These are phyloP conservation scores for Atrichornis clamosus DNA, from an alignment of 2,113 vertebrate species.

Conservation along the genomic window DNA sequence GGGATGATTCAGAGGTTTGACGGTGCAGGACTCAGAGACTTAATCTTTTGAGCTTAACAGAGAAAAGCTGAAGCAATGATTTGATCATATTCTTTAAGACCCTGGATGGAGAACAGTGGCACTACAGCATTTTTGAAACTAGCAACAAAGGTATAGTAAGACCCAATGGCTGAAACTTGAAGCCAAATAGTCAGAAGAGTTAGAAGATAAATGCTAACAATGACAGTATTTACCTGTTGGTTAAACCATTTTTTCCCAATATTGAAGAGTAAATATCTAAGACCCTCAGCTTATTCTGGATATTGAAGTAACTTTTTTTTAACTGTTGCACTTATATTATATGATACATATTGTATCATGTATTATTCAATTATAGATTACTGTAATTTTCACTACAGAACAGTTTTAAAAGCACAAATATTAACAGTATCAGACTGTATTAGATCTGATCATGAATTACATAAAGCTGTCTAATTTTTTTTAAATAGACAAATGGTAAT, in stretches of 20 bases:
- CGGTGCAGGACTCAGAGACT: neutral
- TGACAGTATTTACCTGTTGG: neutral
- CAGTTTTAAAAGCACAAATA: neutral
- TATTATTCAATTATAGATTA: neutral
- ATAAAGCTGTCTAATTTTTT: neutral
- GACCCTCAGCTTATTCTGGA: neutral
- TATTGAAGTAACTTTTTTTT: neutral
- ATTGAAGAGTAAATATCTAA: neutral
- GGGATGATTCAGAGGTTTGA: neutral
- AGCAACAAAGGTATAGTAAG: neutral
- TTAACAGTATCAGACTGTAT: neutral
- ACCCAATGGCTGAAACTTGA: neutral
- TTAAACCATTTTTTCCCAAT: neutral
- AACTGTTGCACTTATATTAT: neutral
- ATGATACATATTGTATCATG: neutral
- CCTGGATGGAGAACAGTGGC: neutral
- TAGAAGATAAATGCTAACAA: neutral
- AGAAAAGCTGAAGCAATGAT: neutral
- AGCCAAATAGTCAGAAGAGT: neutral
- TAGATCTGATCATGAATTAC: neutral
- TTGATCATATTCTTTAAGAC: neutral
- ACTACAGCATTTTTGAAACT: neutral
- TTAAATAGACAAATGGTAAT: neutral
- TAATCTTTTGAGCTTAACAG: neutral
- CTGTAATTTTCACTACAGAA: neutral